Conservation (phyloP, 1,140 invertebrate species). For the Fopius arisanus region DNA sequence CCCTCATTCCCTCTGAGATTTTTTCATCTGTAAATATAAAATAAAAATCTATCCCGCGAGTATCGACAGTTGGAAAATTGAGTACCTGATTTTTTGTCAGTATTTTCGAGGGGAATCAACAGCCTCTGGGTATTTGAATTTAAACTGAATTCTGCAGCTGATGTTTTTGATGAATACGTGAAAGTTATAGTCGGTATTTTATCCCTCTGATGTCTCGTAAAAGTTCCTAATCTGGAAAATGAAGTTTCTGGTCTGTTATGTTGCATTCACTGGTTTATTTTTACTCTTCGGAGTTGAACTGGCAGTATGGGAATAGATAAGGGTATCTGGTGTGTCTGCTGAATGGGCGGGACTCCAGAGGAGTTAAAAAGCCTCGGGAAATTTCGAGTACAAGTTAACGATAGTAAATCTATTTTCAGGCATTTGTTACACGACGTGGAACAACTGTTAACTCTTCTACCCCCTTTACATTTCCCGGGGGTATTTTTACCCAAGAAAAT, state of each 20-base stretch:
- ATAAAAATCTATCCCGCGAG: background rate
- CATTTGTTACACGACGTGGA: too few relatives aligned
- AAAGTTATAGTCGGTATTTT: conserved; percentile 39
- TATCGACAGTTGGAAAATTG: background rate
- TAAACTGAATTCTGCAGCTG: conserved; percentile 32
- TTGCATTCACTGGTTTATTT: background rate
- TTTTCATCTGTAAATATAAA: background rate
- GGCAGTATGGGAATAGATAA: too few relatives aligned
- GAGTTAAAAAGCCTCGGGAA: too few relatives aligned
- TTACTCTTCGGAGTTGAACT: background rate
- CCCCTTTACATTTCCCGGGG: too few relatives aligned
- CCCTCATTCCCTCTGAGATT: conserved; percentile 49
- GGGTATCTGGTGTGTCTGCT: too few relatives aligned
- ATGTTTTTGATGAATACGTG: conserved; percentile 37
- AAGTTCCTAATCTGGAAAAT: conserved; percentile 47
- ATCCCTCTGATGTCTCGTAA: conserved; percentile 39
- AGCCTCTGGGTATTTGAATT: conserved; percentile 43
- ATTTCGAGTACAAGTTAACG: too few relatives aligned
- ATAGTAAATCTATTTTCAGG: too few relatives aligned
- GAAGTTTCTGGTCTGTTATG: conserved; percentile 32
- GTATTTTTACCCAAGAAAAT: conserved; percentile 11
- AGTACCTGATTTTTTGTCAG: conserved; percentile 42
- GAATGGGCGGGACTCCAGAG: too few relatives aligned
- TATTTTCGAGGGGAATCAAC: conserved; percentile 47
- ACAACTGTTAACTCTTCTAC: too few relatives aligned